phyloP scores from a whole-genome alignment of 2,888 invertebrate genomes.

The Torymus tubicola region DNA sequence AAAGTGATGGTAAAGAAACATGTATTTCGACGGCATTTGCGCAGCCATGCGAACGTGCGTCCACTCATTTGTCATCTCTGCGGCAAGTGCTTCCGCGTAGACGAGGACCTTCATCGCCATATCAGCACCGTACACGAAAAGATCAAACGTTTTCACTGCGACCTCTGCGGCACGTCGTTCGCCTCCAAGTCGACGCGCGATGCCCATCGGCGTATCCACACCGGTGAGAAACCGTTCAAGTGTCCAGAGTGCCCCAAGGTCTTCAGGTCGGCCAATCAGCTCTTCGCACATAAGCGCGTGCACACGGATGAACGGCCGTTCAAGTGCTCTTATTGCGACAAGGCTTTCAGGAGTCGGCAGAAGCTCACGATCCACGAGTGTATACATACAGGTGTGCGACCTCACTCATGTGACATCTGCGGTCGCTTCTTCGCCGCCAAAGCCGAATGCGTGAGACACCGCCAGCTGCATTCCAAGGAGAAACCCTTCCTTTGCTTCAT shows the following conservation, averaged over 20 bases:
- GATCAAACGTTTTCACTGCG: constrained; percentile 78
- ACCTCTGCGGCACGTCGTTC: constrained; percentile 72
- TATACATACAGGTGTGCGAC: constrained; percentile 75
- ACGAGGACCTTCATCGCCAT: constrained; percentile 78
- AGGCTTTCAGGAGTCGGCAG: constrained; percentile 49
- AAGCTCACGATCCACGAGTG: constrained; percentile 53
- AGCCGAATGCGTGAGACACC: constrained; percentile 78
- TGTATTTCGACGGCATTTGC: constrained; percentile 77
- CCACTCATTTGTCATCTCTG: constrained; percentile 77
- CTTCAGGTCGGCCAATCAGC: constrained; percentile 78
- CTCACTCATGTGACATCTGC: constrained; percentile 77
- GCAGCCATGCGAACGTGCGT: constrained; percentile 76
- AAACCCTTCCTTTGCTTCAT: constrained; percentile 77
- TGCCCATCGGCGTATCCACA: constrained; percentile 74
- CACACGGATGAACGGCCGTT: constrained; percentile 75
- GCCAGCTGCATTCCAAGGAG: constrained; percentile 76
- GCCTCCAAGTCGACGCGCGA: constrained; percentile 62
- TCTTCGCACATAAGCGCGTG: constrained; percentile 77
- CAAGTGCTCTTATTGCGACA: constrained; percentile 71
- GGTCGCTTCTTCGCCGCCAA: constrained; percentile 77
- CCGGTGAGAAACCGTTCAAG: constrained; percentile 73
- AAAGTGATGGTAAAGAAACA: constrained; percentile 70
- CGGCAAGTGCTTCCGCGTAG: constrained; percentile 62
- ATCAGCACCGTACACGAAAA: constrained; percentile 73
- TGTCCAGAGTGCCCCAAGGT: constrained; percentile 75